Percentiles rank a stretch among this genome's conserved stretches.
Conservation (phyloP, 2,888 invertebrate species). For the Tupiocoris notatus region DNA sequence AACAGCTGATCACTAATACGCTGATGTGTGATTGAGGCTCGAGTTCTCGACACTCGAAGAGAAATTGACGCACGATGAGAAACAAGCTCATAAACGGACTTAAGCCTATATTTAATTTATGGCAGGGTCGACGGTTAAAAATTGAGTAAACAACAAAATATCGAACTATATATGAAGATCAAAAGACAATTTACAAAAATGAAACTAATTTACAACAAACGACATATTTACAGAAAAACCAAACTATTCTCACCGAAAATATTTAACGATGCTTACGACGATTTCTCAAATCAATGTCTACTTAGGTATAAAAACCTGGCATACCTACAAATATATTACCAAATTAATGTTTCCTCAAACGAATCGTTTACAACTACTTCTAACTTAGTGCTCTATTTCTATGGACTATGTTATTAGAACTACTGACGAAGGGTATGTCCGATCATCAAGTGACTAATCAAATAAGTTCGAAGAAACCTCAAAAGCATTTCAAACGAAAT, state of each 20-base stretch:
- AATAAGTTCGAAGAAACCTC: constrained; percentile 30
- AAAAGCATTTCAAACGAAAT: constrained; percentile 33
- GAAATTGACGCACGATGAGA: neutral
- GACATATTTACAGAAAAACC: constrained; percentile 37
- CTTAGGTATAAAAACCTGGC: constrained; percentile 35
- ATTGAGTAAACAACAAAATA: neutral
- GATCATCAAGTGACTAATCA: constrained; percentile 17
- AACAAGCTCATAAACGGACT: no score
- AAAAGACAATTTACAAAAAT: constrained; percentile 20
- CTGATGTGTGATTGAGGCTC: no score
- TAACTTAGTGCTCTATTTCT: constrained; percentile 38
- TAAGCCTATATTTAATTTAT: neutral
- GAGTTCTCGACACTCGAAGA: no score
- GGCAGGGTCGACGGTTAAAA: neutral
- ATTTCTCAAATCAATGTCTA: constrained; percentile 35
- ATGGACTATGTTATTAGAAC: constrained; percentile 25
- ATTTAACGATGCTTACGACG: constrained; percentile 20
- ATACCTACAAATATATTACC: constrained; percentile 17
- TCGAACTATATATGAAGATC: neutral
- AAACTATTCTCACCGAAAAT: constrained; percentile 31
- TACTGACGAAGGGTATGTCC: constrained; percentile 24
- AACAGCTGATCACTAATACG: no score
- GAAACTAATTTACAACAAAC: constrained; percentile 35
- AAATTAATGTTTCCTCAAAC: constrained; percentile 31
- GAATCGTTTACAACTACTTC: constrained; percentile 34